Evolutionary conservation across 2,113 vertebrate species (phyloP), one percentile per base, ranked within the genome.

Genomic region (Galbula dea): DNA sequence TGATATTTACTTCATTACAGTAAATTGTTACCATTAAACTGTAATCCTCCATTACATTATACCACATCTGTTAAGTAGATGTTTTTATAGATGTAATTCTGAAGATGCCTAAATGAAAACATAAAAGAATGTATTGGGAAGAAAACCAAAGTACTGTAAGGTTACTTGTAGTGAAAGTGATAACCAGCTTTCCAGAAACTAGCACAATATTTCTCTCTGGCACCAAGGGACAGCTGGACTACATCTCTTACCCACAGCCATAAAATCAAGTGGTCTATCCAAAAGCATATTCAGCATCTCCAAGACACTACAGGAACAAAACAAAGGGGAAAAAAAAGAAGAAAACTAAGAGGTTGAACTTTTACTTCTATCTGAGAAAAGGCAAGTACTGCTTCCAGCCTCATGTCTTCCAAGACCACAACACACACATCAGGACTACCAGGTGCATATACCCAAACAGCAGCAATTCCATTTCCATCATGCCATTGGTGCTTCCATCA

Each of bases 1-100:
- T 78, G 22, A 19, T 73, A 81, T 67, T 91, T 84, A 71, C 51
- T 84, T 86, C 46, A 74, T 75, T 52, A 58, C 36, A 61, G 20
- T 29, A 83, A 86, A 69, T 36, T 43, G 24, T 20, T 59, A 46
- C n/a, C 5, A 89, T 71, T 78, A 54, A 82, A 81, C 26, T 62
- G 46, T 71, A 67, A 93, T 78, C 57, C 77, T 66, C 66, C 5
- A 68, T 51, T 46, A 52, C 22, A 62, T 77, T 86, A 81, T 88
- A n/a, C 19, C 20, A 62, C 51, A 61, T 54, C 19, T 86, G 10
- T 71, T 36, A 71, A n/a, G 19, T 41, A 66, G 36, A n/a, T 86
- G 16, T 3, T 66, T 90, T 84, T 67, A 71, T 17, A 71, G 43
- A 41, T 8, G 20, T 32, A 29, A 67, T 18, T 19, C 37, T 46